phyloP scores from a whole-genome alignment of 2,113 vertebrate genomes.

The Mungos mungo region DNA sequence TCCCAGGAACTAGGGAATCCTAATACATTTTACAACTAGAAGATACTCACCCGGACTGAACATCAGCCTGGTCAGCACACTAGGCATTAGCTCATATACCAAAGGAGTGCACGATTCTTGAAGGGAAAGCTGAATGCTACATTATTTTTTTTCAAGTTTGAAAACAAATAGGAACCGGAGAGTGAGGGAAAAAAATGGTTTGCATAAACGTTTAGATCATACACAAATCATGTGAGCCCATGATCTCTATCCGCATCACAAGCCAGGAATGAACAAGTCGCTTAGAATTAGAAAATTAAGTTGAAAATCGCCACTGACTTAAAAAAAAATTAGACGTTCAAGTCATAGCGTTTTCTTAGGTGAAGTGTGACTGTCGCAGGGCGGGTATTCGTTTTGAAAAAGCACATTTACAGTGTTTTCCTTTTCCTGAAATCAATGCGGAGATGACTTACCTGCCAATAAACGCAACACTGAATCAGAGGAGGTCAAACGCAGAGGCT shows the following conservation, averaged over 20 bases:
- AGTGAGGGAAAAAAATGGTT: background rate
- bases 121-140: background rate
- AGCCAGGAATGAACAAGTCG: background rate
- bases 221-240: background rate
- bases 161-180: conserved; percentile 36
- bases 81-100: background rate
- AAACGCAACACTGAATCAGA: background rate
- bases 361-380: background rate
- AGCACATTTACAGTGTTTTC: background rate
- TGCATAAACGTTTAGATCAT: background rate
- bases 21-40: conserved; percentile 44
- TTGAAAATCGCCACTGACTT: background rate
- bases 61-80: conserved; percentile 23
- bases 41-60: conserved; percentile 39
- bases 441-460: conserved; percentile 10
- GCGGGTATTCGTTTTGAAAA: background rate
- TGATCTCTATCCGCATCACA: background rate
- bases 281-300: background rate
- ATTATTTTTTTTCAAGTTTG: conserved; percentile 5
- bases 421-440: conserved; percentile 27
- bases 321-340: background rate
- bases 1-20: background rate
- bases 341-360: background rate
- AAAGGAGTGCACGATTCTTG: background rate
- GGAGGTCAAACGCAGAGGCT: background rate